These are phyloP conservation scores for Amia ocellicauda DNA, from an alignment of 2,113 vertebrate genomes.

Conservation along the genomic window DNA sequence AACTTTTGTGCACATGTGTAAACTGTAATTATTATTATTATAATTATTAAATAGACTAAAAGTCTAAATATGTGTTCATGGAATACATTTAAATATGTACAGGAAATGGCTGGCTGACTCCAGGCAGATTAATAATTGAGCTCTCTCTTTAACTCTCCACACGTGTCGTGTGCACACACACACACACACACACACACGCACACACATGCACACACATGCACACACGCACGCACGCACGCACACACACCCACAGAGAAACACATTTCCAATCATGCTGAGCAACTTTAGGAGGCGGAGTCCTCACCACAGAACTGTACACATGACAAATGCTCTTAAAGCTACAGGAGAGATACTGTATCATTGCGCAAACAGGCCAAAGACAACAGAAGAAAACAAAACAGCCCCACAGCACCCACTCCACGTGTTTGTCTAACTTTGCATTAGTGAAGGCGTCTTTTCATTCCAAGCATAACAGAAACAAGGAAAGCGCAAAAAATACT, in stretches of 20 bases:
- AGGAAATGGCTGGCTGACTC: conserved; percentile 8
- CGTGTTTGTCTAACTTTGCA: too few relatives aligned
- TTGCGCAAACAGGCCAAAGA: neutral
- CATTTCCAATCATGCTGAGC: conserved; percentile 3
- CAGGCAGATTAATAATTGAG: neutral
- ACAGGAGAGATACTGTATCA: neutral
- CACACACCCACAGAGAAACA: neutral
- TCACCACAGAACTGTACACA: neutral
- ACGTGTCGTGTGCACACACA: conserved; percentile 1
- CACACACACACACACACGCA: neutral
- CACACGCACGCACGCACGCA: neutral
- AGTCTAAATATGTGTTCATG: neutral
- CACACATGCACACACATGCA: neutral
- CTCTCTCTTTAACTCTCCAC: conserved; percentile 1
- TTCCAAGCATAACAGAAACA: too few relatives aligned
- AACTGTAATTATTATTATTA: too few relatives aligned
- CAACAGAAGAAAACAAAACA: too few relatives aligned
- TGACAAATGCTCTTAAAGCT: conserved; percentile 14
- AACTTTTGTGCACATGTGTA: too few relatives aligned
- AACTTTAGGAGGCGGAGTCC: conserved; percentile 1
- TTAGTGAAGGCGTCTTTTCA: too few relatives aligned
- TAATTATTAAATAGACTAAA: too few relatives aligned
- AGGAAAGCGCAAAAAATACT: too few relatives aligned
- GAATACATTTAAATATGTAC: neutral
- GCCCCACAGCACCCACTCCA: too few relatives aligned